phyloP scores from a whole-genome alignment of 2,797 vertebrate species.

The Potorous gilbertii region DNA sequence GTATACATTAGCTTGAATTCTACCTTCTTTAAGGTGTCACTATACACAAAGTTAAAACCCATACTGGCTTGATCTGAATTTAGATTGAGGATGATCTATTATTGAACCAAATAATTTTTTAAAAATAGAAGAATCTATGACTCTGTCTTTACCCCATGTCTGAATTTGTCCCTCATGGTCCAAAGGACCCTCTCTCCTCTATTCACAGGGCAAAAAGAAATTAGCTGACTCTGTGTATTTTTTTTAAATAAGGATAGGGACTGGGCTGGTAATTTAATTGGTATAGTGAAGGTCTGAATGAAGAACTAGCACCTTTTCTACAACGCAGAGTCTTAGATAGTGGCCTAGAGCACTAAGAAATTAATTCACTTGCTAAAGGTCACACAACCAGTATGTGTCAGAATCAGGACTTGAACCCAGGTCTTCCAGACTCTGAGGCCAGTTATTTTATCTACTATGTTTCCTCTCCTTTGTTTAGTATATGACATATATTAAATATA shows the following conservation, averaged over 20 bases:
- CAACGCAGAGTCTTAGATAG: not conserved
- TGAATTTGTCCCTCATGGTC: not conserved
- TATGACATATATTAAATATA: too few species aligned
- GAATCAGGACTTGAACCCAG: not conserved
- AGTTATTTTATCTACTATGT: not conserved
- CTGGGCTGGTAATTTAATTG: not conserved
- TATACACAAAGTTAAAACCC: not conserved
- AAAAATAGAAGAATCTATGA: not conserved
- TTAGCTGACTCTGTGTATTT: not conserved
- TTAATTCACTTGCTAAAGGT: not conserved
- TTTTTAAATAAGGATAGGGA: not conserved
- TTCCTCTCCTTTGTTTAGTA: not conserved
- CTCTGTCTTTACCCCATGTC: not conserved
- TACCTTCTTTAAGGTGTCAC: not conserved
- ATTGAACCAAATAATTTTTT: not conserved
- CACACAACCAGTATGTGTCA: too few species aligned
- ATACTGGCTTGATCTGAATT: not conserved
- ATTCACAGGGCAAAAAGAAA: not conserved
- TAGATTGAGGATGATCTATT: not conserved
- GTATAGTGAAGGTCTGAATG: not conserved
- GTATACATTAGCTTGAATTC: not conserved
- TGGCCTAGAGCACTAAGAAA: not conserved
- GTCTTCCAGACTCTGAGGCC: not conserved
- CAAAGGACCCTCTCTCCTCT: not conserved
- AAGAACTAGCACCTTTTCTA: not conserved